Conservation (phyloP, 1,140 invertebrate species). For the Neodiprion virginianus region DNA sequence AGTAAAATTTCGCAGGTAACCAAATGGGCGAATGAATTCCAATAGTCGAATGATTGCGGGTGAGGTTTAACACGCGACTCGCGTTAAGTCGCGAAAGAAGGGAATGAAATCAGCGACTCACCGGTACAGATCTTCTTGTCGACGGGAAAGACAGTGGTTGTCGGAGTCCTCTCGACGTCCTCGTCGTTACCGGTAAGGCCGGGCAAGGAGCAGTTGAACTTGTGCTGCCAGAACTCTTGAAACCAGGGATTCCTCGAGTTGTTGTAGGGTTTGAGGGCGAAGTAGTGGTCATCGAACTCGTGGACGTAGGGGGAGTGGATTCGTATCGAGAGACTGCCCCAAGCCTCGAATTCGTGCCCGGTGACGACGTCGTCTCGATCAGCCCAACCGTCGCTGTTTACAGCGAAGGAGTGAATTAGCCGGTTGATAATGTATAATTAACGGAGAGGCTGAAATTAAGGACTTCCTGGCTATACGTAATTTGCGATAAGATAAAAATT, state of each 20-base stretch:
- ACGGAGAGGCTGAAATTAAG: no score
- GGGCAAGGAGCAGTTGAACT: conserved; percentile 70
- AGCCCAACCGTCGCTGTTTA: conserved; percentile 76
- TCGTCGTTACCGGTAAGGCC: conserved; percentile 33
- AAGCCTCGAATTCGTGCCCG: conserved; percentile 71
- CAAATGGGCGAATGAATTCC: no score
- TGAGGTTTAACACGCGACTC: no score
- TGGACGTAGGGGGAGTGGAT: conserved; percentile 75
- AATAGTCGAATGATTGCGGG: no score
- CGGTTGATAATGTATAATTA: background rate
- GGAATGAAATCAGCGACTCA: background rate
- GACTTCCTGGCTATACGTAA: no score
- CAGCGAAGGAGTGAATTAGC: conserved; percentile 27
- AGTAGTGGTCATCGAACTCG: conserved; percentile 76
- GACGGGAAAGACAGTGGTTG: background rate
- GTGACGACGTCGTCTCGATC: conserved; percentile 79
- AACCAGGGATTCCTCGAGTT: conserved; percentile 81
- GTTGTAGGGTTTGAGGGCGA: conserved; percentile 68
- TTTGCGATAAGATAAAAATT: background rate
- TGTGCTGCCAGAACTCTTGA: conserved; percentile 76
- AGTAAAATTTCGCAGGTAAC: no score
- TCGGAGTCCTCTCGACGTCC: background rate
- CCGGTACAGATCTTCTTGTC: background rate
- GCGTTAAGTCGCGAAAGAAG: no score
- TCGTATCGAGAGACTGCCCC: conserved; percentile 76